phyloP scores from a whole-genome alignment of 2,888 invertebrate species.

The Esperia sulphurella region DNA sequence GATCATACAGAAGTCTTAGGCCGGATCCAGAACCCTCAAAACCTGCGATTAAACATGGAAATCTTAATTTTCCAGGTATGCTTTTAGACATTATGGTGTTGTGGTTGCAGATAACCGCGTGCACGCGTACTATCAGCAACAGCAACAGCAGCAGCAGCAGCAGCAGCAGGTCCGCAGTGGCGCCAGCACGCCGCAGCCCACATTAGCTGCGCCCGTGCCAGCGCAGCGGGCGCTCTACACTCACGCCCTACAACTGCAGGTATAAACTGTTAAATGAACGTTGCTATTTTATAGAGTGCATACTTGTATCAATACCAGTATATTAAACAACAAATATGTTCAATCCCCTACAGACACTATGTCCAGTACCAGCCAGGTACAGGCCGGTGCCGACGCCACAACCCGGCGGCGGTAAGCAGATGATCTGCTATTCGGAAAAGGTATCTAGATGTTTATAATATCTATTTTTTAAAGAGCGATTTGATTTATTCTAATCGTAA shows the following conservation, averaged over 20 bases:
- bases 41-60: too few species aligned
- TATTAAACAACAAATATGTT: too few species aligned
- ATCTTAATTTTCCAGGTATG: too few species aligned
- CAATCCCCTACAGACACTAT: constrained; percentile 64
- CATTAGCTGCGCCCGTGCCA: constrained; percentile 13
- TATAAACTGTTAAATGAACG: constrained; percentile 10
- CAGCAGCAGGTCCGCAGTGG: constrained; percentile 43
- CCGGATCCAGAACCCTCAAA: too few species aligned
- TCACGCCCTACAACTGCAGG: constrained; percentile 60
- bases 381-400: constrained; percentile 62
- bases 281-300: too few species aligned
- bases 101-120: constrained; percentile 29
- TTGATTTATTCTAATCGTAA: too few species aligned
- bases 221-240: constrained; percentile 48
- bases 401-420: constrained; percentile 70
- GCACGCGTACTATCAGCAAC: constrained; percentile 43
- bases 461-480: too few species aligned
- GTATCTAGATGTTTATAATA: constrained; percentile 31
- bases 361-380: constrained; percentile 63
- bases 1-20: too few species aligned
- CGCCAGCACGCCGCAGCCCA: constrained; percentile 39
- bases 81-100: too few species aligned
- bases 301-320: too few species aligned
- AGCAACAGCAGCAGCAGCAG: constrained; percentile 20
- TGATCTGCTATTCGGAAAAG: constrained; percentile 76